These are phyloP conservation scores for Desoria tigrina DNA, from an alignment of 2,888 invertebrate species.

Conservation along the genomic window DNA sequence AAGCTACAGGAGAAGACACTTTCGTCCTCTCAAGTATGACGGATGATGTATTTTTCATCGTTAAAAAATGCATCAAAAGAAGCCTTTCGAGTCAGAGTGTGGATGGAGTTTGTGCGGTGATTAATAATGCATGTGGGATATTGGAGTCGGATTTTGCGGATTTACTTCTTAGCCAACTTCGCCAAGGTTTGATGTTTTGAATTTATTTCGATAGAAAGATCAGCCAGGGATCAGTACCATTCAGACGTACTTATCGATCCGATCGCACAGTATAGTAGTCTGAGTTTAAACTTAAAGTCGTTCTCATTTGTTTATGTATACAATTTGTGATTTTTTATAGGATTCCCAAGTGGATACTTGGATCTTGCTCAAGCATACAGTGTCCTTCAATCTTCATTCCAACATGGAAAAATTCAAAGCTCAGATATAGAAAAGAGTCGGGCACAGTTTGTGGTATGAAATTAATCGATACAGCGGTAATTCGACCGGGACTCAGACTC, in stretches of 20 bases:
- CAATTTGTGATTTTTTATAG: slow-evolving; percentile 30
- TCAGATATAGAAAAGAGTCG: slow-evolving; percentile 77
- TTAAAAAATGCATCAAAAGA: slow-evolving; percentile 91
- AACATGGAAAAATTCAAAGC: slow-evolving; percentile 76
- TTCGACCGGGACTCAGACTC: background rate
- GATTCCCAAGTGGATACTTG: slow-evolving; percentile 64
- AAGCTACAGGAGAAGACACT: slow-evolving; percentile 66
- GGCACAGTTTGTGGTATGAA: slow-evolving; percentile 71
- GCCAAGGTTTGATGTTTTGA: slow-evolving; percentile 68
- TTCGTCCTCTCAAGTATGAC: slow-evolving; percentile 75
- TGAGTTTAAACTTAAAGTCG: background rate
- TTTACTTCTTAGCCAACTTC: slow-evolving; percentile 71
- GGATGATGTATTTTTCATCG: slow-evolving; percentile 96
- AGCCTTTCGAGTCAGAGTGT: slow-evolving; percentile 87
- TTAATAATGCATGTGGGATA: slow-evolving; percentile 86
- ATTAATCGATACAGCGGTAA: background rate
- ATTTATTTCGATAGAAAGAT: too few species aligned
- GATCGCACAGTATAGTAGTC: too few species aligned
- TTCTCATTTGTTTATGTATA: background rate
- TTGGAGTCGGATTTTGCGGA: slow-evolving; percentile 82
- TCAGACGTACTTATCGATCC: too few species aligned
- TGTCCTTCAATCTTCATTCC: slow-evolving; percentile 75
- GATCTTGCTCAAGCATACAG: slow-evolving; percentile 80
- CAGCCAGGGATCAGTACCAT: too few species aligned
- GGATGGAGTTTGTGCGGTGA: slow-evolving; percentile 93